Base-by-base conservation (phyloP, 1,140 invertebrate species). In the Saccostrea glomerata region DNA sequence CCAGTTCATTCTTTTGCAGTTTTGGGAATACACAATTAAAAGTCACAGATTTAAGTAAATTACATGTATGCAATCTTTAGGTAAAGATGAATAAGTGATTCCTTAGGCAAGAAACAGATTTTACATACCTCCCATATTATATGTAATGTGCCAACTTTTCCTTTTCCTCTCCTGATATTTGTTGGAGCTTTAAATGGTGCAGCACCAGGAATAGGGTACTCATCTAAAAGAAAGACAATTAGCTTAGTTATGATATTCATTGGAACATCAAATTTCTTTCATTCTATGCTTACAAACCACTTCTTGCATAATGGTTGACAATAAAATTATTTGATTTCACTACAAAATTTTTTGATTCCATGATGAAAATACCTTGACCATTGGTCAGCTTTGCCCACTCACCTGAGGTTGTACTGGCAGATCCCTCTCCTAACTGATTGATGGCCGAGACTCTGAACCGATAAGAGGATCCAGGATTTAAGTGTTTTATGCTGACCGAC, bases 401-500 rank as follows among this genome's bases (percentile, higher is more conserved):
- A 92, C 95, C 93, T 88, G 95, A 96, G 0, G 94, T 90, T 58
- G 91, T 90, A 85, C 95, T 96, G 7, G 94, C 93, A 25, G 86
- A 9, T 60, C 96, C 95, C 87, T 96, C 96, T 12, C 98, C 98
- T 36, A 97, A 96, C 90, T 96, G 96, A 95, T 99, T 99, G 20
- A 97, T 96, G 20, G 98, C 98, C 88, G 96, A 95, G 2, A 99
- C 97, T 88, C 98, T 96, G 93, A 99, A 99, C 92, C 98, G 97
- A 93, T 99, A 99, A 0, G 97, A 96, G 0, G 97, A 97, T 96
- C 97, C 98, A 0, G 98, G 98, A 88, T 97, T 97, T 5, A 99
- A 95, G 11, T 89, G 82, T 1, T 17, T 6, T 15, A 84, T 20
- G 6, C 7, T 55, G 23, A 56, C 25, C 4, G 25, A 77, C 25